Evolutionary conservation across 2,888 invertebrate species (phyloP).

Genomic region (Drosophila quinaria): DNA sequence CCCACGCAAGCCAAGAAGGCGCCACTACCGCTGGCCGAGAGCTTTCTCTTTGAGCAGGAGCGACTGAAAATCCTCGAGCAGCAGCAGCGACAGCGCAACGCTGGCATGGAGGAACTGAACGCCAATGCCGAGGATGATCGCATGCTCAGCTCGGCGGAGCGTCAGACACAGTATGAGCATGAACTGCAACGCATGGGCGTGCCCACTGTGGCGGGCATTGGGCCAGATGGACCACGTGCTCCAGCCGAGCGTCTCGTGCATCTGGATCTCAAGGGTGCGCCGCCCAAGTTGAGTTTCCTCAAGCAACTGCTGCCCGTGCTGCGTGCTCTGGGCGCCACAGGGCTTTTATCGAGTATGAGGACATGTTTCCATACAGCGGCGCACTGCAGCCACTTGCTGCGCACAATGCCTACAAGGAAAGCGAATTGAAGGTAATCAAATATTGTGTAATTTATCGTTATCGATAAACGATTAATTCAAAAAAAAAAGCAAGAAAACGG

Average conservation of each 20-base stretch:
- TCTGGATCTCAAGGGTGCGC: slow-evolving; percentile 92
- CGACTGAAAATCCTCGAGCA: slow-evolving; percentile 85
- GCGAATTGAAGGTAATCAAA: slow-evolving; percentile 80
- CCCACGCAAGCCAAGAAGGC: slow-evolving; percentile 81
- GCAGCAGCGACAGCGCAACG: slow-evolving; percentile 86
- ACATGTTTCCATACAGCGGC: slow-evolving; percentile 92
- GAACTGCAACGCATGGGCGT: slow-evolving; percentile 85
- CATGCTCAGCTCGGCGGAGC: slow-evolving; percentile 84
- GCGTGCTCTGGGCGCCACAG: slow-evolving; percentile 90
- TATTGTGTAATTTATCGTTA: neutral
- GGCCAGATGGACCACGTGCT: slow-evolving; percentile 83
- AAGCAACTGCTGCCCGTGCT: slow-evolving; percentile 87
- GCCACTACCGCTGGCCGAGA: slow-evolving; percentile 80
- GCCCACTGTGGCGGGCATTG: slow-evolving; percentile 84
- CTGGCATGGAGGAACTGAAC: slow-evolving; percentile 79
- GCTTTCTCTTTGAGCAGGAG: slow-evolving; percentile 85
- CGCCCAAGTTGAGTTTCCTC: slow-evolving; percentile 88
- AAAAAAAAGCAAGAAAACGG: too few relatives aligned
- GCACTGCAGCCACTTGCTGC: slow-evolving; percentile 87
- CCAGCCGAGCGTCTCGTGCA: slow-evolving; percentile 88
- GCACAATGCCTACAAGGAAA: slow-evolving; percentile 87
- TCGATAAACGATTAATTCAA: slow-evolving; percentile 11
- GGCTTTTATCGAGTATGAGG: slow-evolving; percentile 92
- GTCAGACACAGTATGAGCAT: slow-evolving; percentile 84
- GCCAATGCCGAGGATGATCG: slow-evolving; percentile 82